These are phyloP conservation scores for Drosophila macrospina DNA, from an alignment of 2,888 invertebrate species.

Conservation along the genomic window DNA sequence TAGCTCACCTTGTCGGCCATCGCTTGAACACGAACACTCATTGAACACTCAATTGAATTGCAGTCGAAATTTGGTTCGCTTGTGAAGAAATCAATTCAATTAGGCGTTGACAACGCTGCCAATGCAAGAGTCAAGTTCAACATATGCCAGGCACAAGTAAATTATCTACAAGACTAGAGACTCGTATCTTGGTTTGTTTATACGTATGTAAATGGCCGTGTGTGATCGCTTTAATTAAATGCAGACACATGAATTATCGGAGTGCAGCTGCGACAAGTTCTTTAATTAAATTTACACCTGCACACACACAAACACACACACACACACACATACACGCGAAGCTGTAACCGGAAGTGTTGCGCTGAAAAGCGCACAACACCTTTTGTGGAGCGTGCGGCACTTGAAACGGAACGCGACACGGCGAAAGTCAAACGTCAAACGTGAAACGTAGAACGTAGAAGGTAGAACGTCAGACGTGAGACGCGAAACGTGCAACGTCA, in stretches of 20 bases:
- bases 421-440: slow-evolving; percentile 55
- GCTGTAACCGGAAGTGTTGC: slow-evolving; percentile 46
- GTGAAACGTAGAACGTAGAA: not conserved
- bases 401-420: slow-evolving; percentile 52
- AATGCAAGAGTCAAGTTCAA: slow-evolving; percentile 27
- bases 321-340: slow-evolving; percentile 5
- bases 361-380: slow-evolving; percentile 70
- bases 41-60: slow-evolving; percentile 9
- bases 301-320: slow-evolving; percentile 17
- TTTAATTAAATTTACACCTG: slow-evolving; percentile 68
- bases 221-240: slow-evolving; percentile 75
- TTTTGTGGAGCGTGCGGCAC: slow-evolving; percentile 48
- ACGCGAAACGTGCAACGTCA: slow-evolving; percentile 1
- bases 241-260: slow-evolving; percentile 70
- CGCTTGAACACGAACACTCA: slow-evolving; percentile 2
- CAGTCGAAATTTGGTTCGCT: slow-evolving; percentile 40
- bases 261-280: slow-evolving; percentile 60
- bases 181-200: slow-evolving; percentile 31
- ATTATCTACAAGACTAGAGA: slow-evolving; percentile 47
- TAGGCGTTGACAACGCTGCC: slow-evolving; percentile 45
- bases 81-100: slow-evolving; percentile 59
- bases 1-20: slow-evolving; percentile 34
- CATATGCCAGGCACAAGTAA: slow-evolving; percentile 56
- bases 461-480: not conserved
- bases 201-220: slow-evolving; percentile 64